phyloP scores from a whole-genome alignment of 2,888 invertebrate species.

The Drosophila seclusa region DNA sequence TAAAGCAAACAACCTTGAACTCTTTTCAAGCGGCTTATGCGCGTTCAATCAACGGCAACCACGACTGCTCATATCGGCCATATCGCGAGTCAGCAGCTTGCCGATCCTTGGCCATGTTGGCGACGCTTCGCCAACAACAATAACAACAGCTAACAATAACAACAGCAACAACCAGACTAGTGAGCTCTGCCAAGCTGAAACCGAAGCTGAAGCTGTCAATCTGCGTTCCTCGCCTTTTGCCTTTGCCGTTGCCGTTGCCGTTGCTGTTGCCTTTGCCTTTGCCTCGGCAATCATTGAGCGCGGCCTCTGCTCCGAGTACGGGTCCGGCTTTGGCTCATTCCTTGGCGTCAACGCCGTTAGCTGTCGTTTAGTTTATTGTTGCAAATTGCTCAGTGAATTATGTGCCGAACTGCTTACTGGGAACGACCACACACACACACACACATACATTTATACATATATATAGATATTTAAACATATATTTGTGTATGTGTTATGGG shows the following conservation, averaged over 20 bases:
- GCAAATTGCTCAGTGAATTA: conserved; percentile 77
- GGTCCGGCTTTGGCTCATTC: conserved; percentile 59
- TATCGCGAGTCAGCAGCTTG: conserved; percentile 53
- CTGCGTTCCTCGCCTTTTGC: conserved; percentile 62
- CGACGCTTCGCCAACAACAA: conserved; percentile 54
- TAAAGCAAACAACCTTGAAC: conserved; percentile 81
- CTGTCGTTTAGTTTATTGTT: conserved; percentile 78
- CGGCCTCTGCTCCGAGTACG: conserved; percentile 34
- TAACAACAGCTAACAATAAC: conserved; percentile 37
- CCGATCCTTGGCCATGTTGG: conserved; percentile 59
- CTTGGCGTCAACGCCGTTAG: conserved; percentile 77
- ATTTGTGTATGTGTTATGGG: conserved; percentile 19
- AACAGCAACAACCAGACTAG: conserved; percentile 36
- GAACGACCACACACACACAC: conserved; percentile 67
- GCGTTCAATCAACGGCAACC: conserved; percentile 68
- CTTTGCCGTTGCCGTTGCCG: conserved; percentile 31
- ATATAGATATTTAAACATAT: neutral
- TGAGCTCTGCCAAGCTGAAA: conserved; percentile 41
- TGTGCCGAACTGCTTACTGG: conserved; percentile 75
- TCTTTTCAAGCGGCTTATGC: conserved; percentile 73
- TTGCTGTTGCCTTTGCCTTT: conserved; percentile 24
- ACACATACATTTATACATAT: conserved; percentile 12
- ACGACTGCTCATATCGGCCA: conserved; percentile 59
- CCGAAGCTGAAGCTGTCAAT: conserved; percentile 65
- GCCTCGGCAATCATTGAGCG: conserved; percentile 32